These are phyloP conservation scores for Vulpes lagopus DNA, from an alignment of 2,113 vertebrate species.

Conservation along the genomic window DNA sequence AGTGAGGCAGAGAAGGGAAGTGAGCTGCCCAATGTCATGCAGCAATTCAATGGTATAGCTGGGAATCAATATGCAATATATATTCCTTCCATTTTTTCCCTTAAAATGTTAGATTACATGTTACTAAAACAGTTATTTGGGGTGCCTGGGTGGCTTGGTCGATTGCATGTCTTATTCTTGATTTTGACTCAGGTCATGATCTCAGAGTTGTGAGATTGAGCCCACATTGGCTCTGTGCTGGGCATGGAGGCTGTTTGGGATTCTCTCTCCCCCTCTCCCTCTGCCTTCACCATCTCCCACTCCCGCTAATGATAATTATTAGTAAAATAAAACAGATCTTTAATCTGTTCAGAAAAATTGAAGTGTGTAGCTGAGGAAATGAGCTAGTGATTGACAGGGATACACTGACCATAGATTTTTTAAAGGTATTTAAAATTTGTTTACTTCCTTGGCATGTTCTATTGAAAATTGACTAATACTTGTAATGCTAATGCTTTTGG, in stretches of 20 bases:
- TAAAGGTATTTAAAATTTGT: slow-evolving; percentile 24
- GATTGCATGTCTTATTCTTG: neutral
- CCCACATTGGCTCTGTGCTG: neutral
- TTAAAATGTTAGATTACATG: neutral
- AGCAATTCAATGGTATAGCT: neutral
- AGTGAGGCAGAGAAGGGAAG: neutral
- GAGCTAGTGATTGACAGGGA: neutral
- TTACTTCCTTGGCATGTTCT: neutral
- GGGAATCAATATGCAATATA: neutral
- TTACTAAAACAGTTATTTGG: slow-evolving; percentile 7
- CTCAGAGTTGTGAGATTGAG: neutral
- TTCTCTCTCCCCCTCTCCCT: neutral
- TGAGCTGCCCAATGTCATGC: neutral
- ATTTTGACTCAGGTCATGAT: neutral
- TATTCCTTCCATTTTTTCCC: neutral
- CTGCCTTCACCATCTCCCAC: neutral
- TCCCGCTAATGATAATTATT: neutral
- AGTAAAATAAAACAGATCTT: neutral
- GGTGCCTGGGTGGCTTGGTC: neutral
- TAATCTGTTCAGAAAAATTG: slow-evolving; percentile 25
- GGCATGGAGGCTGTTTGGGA: neutral
- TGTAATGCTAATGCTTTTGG: neutral
- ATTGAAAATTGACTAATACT: neutral
- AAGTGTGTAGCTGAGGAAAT: neutral
- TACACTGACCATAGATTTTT: neutral